Percentiles rank a stretch among this genome's conserved stretches.
These are phyloP conservation scores for Acrobasis repandana DNA, from an alignment of 2,888 invertebrate species.

Conservation along the genomic window DNA sequence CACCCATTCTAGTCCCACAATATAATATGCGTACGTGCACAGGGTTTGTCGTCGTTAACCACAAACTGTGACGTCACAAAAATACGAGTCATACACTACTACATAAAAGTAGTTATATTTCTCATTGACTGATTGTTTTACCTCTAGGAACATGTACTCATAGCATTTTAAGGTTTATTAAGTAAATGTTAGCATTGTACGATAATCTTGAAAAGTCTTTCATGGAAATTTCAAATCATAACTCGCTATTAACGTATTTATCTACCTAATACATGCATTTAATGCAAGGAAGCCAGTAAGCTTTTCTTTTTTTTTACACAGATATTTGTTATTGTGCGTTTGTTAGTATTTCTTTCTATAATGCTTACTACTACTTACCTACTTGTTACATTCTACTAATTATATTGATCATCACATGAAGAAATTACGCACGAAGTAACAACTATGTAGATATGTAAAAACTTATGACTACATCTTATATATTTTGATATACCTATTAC, in stretches of 20 bases:
- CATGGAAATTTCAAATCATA: slow-evolving; percentile 1
- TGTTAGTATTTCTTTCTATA: too few species aligned
- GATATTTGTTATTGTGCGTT: too few species aligned
- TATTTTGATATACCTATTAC: too few species aligned
- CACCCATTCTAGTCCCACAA: slow-evolving; percentile 4
- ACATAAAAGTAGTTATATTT: slow-evolving; percentile 4
- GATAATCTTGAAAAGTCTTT: slow-evolving; percentile 2
- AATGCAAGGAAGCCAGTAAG: too few species aligned
- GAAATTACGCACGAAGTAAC: too few species aligned
- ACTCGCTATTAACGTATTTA: background rate
- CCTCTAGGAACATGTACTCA: slow-evolving; percentile 3
- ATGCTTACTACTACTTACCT: too few species aligned
- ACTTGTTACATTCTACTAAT: too few species aligned
- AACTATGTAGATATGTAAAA: too few species aligned
- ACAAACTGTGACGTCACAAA: slow-evolving; percentile 7
- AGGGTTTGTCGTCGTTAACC: slow-evolving; percentile 5
- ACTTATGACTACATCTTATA: too few species aligned
- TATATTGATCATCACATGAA: too few species aligned
- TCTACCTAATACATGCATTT: too few species aligned
- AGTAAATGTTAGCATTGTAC: background rate
- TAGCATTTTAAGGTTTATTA: slow-evolving; percentile 1
- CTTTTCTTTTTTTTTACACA: too few species aligned
- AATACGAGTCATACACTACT: background rate
- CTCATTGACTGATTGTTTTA: slow-evolving; percentile 18
- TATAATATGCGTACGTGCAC: background rate